Conservation (phyloP, 2,113 vertebrate genomes). For the Rhea americana region DNA sequence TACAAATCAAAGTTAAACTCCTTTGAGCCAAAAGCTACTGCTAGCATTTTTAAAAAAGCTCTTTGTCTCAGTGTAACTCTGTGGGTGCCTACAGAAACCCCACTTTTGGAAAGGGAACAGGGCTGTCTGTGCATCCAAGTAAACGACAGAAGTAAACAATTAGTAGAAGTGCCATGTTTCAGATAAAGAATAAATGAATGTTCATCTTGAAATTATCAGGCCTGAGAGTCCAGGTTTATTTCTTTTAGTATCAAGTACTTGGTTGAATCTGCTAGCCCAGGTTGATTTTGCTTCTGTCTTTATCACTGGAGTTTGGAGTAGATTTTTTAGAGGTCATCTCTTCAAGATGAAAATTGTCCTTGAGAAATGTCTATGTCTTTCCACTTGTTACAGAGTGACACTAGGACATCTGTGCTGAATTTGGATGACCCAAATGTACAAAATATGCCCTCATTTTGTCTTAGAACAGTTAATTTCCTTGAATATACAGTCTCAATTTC, state of each 20-base stretch:
- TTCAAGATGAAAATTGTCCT: neutral
- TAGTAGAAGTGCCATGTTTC: neutral
- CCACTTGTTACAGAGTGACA: neutral
- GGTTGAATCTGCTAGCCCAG: neutral
- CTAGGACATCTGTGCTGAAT: neutral
- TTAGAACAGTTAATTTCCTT: neutral
- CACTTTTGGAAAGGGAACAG: slow-evolving; percentile 10
- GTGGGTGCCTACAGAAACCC: accelerated
- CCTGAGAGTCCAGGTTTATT: neutral
- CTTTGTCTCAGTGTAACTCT: neutral
- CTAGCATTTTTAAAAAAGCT: slow-evolving; percentile 13
- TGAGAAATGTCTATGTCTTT: neutral
- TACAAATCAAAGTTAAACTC: neutral
- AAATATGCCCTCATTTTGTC: neutral
- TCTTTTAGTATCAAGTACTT: neutral
- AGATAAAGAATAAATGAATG: neutral
- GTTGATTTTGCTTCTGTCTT: neutral
- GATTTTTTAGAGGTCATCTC: neutral
- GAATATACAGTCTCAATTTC: neutral
- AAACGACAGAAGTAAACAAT: slow-evolving; percentile 9
- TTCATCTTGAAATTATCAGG: neutral
- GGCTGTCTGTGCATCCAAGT: slow-evolving; percentile 24
- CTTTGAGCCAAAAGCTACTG: neutral
- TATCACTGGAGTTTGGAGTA: neutral
- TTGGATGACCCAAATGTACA: neutral